Percentiles rank a stretch among this genome's conserved stretches.
These are phyloP conservation scores for Pteropus alecto DNA, from an alignment of 2,113 vertebrate genomes.

Conservation along the genomic window DNA sequence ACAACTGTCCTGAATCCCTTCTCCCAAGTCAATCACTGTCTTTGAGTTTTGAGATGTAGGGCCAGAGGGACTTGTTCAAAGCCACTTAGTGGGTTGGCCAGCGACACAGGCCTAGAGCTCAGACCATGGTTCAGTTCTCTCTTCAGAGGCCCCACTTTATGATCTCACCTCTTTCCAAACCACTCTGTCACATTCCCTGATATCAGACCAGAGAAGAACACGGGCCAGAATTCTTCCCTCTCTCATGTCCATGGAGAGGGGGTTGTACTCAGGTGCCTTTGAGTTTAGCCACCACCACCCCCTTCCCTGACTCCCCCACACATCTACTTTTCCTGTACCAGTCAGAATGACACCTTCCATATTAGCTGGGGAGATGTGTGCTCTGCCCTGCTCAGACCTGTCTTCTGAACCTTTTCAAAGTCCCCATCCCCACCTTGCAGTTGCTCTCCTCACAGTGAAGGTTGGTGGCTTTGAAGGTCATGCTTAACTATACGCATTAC, in stretches of 20 bases:
- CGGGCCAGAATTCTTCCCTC: neutral
- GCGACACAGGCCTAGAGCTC: neutral
- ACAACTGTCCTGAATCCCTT: too few relatives aligned
- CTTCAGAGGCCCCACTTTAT: neutral
- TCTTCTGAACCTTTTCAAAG: neutral
- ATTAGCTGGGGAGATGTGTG: neutral
- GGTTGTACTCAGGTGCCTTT: neutral
- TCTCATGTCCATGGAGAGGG: accelerated
- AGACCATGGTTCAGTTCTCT: neutral
- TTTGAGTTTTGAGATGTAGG: neutral
- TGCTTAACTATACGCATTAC: accelerated
- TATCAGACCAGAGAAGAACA: neutral
- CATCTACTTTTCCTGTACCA: neutral
- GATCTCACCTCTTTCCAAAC: neutral
- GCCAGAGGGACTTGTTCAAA: neutral
- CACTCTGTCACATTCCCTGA: neutral
- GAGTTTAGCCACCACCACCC: too few relatives aligned
- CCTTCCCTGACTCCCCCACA: accelerated
- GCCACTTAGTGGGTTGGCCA: neutral
- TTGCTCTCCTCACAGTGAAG: neutral
- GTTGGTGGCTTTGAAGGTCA: neutral
- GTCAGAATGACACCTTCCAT: neutral
- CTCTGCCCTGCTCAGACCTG: neutral
- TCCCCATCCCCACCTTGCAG: neutral
- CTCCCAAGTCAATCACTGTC: neutral